A percentile compares a stretch with the other conserved stretches of the same genome.
Conservation (phyloP, 2,797 vertebrate species). For the Enteromius trimaculatus region DNA sequence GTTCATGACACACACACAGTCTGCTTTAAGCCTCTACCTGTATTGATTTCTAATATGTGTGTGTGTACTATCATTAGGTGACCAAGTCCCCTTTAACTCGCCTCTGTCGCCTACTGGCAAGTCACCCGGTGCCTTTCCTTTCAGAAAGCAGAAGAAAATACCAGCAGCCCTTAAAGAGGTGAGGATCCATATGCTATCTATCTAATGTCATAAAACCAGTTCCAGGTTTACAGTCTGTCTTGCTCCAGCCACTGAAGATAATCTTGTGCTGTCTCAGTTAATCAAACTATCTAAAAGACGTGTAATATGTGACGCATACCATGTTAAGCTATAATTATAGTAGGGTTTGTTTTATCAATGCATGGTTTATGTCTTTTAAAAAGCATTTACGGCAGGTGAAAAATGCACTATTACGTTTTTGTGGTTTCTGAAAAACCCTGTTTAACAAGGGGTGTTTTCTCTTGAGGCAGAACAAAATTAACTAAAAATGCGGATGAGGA, state of each 20-base stretch:
- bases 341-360: neutral
- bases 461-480: neutral
- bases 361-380: neutral
- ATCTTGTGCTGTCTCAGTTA: neutral
- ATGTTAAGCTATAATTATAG: neutral
- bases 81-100: conserved; percentile 68
- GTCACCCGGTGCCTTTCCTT: conserved; percentile 79
- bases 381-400: neutral
- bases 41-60: neutral
- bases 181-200: neutral
- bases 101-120: conserved; percentile 79
- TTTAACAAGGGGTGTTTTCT: neutral
- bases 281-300: neutral
- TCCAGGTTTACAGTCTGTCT: neutral
- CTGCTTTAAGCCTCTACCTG: neutral
- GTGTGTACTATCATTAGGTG: conserved; percentile 71
- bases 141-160: conserved; percentile 91
- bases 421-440: neutral
- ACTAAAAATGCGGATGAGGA: neutral
- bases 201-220: neutral
- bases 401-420: neutral
- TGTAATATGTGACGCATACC: neutral
- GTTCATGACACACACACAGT: neutral
- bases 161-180: conserved; percentile 96
- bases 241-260: neutral